phyloP scores from a whole-genome alignment of 2,797 vertebrate species.

The Spizella passerina region DNA sequence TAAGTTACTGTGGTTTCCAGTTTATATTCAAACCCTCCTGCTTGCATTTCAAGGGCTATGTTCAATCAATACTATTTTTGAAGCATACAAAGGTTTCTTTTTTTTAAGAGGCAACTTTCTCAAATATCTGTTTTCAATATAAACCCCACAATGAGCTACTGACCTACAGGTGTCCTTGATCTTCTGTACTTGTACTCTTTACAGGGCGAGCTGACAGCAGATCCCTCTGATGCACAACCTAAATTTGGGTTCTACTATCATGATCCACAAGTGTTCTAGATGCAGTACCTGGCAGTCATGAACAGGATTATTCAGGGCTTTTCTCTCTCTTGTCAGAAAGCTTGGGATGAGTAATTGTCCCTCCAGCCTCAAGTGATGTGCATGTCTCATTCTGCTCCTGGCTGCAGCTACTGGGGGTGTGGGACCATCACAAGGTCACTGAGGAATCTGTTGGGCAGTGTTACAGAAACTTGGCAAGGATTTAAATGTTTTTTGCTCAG shows the following conservation, averaged over 20 bases:
- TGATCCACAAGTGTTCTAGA: background rate
- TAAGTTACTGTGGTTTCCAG: background rate
- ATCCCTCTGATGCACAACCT: background rate
- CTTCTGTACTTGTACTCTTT: background rate
- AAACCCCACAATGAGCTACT: background rate
- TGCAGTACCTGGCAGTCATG: background rate
- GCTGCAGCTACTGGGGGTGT: background rate
- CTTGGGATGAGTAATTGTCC: background rate
- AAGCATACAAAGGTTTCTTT: background rate
- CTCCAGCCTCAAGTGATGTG: background rate
- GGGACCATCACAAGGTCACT: too few species aligned
- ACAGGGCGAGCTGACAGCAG: background rate
- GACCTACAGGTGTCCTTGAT: background rate
- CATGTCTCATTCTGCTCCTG: fast-evolving
- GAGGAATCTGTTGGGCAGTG: background rate
- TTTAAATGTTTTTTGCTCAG: background rate
- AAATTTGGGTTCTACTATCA: background rate
- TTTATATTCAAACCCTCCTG: background rate
- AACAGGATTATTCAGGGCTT: background rate
- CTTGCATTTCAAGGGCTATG: background rate
- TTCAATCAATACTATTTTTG: background rate
- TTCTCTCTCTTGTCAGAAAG: fast-evolving
- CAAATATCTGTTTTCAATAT: background rate
- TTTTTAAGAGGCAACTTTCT: background rate
- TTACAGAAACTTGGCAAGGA: background rate